Evolutionary conservation across 30 jellyfish, hydroid and myxozoan species (phyloP).

Genomic region (Hydractinia echinata): DNA sequence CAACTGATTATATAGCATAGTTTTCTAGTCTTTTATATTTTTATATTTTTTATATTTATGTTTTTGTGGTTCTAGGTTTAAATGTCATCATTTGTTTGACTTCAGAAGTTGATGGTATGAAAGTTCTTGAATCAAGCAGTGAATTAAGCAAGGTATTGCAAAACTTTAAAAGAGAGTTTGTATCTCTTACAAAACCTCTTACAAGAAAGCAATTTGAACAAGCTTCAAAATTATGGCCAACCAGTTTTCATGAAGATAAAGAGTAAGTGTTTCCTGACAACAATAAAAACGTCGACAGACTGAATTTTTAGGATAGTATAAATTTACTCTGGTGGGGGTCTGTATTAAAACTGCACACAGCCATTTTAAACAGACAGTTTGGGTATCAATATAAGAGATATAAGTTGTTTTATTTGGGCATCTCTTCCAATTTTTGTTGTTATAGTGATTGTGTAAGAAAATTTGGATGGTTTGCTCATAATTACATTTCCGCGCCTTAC

Average conservation of each 20-base stretch:
- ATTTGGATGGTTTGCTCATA: too few species aligned
- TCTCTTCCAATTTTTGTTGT: too few species aligned
- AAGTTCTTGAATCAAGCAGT: neutral
- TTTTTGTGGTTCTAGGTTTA: neutral
- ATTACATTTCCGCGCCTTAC: too few species aligned
- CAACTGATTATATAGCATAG: neutral
- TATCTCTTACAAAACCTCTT: constrained; percentile 31
- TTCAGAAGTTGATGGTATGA: neutral
- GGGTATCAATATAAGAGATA: too few species aligned
- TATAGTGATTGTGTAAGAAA: too few species aligned
- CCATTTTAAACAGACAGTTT: too few species aligned
- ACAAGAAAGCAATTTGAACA: constrained; percentile 68
- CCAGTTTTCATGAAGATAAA: constrained; percentile 74
- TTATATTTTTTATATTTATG: neutral
- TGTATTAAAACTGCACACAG: too few species aligned
- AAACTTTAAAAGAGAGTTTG: neutral
- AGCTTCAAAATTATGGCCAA: constrained; percentile 64
- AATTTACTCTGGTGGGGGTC: too few species aligned
- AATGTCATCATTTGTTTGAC: constrained; percentile 13
- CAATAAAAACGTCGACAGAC: too few species aligned
- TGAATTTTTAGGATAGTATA: too few species aligned
- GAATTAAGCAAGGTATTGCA: neutral
- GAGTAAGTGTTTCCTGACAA: neutral
- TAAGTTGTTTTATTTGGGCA: too few species aligned
- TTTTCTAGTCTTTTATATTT: neutral